Evolutionary conservation across 1,140 invertebrate genomes (phyloP).

Genomic region (Aporrectodea caliginosa): DNA sequence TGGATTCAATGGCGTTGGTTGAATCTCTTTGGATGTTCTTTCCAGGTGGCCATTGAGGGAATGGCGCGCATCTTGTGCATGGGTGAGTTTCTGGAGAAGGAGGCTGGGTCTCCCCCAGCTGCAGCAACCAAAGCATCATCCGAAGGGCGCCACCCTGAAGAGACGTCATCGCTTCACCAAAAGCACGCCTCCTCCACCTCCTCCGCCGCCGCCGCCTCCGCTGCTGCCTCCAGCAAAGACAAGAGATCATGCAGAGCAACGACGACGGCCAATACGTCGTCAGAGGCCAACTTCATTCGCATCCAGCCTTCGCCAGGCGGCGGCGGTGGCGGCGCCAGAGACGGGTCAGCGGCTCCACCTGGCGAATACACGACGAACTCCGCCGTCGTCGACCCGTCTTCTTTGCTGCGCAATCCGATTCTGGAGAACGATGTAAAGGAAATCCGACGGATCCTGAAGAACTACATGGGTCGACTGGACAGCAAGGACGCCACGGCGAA

Average conservation of each 20-base stretch:
- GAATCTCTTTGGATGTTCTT: no score
- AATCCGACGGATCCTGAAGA: constrained; percentile 41
- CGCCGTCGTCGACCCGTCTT: not conserved
- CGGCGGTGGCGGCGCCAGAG: not conserved
- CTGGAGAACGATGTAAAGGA: constrained; percentile 42
- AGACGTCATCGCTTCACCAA: not conserved
- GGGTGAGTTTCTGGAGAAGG: constrained; percentile 35
- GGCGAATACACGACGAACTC: not conserved
- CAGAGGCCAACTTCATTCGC: not conserved
- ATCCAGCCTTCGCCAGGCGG: not conserved
- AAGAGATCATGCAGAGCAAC: not conserved
- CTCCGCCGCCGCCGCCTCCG: not conserved
- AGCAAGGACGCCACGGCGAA: not conserved
- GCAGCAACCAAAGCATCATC: constrained; percentile 23
- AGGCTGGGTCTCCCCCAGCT: not conserved
- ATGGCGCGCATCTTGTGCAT: constrained; percentile 51
- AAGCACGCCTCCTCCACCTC: not conserved
- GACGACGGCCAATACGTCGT: not conserved
- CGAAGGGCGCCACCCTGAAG: not conserved
- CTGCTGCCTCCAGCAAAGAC: not conserved
- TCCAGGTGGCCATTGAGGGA: constrained; percentile 48
- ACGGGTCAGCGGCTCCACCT: not conserved
- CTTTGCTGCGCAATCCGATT: not conserved
- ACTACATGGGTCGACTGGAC: constrained; percentile 40
- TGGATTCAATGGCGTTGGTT: no score